Percentiles rank a stretch among this genome's conserved stretches.
phyloP scores from a whole-genome alignment of 2,797 vertebrate genomes.

The Poecilia velifera region DNA sequence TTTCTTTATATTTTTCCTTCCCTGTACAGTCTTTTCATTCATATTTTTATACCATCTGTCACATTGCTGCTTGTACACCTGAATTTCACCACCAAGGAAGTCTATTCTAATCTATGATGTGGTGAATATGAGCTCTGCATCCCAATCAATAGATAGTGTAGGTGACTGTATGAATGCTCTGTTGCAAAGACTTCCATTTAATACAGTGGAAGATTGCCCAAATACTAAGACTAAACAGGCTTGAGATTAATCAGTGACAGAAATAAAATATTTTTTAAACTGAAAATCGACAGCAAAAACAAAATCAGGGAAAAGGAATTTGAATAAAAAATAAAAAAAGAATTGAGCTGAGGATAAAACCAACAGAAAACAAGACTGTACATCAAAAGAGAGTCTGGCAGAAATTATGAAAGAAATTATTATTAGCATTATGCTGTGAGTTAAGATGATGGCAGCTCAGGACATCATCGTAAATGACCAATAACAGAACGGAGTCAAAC shows the following conservation, averaged over 20 bases:
- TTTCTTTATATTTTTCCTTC: not conserved
- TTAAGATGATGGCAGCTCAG: not conserved
- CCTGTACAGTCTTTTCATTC: not conserved
- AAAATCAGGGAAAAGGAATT: not conserved
- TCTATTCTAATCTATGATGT: not conserved
- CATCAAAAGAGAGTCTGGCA: not conserved
- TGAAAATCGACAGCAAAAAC: not conserved
- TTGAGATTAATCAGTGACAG: not conserved
- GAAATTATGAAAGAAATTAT: not conserved
- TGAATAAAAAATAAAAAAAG: not conserved
- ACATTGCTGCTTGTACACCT: not conserved
- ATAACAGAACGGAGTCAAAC: not conserved
- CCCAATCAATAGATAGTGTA: no score
- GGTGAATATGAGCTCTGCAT: not conserved
- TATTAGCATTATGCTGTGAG: not conserved
- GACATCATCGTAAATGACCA: not conserved
- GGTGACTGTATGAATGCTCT: not conserved
- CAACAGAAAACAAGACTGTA: not conserved
- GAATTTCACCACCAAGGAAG: not conserved
- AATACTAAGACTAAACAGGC: not conserved
- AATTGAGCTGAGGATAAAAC: not conserved
- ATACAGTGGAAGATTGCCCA: not conserved
- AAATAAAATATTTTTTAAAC: not conserved
- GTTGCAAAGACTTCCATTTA: not conserved
- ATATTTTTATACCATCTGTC: not conserved